Conservation (phyloP, 64 coral and sea anemone genomes). For the Actinia tenebrosa region DNA sequence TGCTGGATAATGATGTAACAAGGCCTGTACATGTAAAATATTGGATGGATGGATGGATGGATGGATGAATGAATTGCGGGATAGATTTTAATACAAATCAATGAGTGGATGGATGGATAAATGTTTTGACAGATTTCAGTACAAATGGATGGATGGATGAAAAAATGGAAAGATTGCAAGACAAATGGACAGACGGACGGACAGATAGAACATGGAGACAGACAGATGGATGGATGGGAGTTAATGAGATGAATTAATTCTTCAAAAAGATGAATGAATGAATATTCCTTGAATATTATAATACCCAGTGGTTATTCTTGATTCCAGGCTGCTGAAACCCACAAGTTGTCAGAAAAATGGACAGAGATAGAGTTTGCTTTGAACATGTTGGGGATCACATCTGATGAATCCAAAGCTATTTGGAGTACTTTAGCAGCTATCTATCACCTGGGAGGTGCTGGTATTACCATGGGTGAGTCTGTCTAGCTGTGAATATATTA, state of each 20-base stretch:
- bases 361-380: conserved; percentile 90
- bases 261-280: neutral
- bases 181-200: too few species aligned
- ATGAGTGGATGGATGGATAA: too few species aligned
- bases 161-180: too few species aligned
- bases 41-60: neutral
- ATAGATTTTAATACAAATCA: too few species aligned
- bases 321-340: conserved; percentile 46
- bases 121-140: too few species aligned
- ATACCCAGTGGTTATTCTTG: neutral
- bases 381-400: conserved; percentile 71
- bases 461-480: conserved; percentile 78
- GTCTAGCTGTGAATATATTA: neutral
- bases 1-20: too few species aligned
- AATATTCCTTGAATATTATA: neutral
- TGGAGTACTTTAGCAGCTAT: conserved; percentile 89
- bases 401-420: conserved; percentile 76
- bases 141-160: neutral
- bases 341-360: conserved; percentile 72
- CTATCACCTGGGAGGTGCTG: conserved; percentile 90
- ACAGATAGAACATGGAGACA: too few species aligned
- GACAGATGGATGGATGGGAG: neutral
- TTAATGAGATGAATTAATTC: neutral
- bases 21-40: neutral
- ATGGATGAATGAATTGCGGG: too few species aligned